A percentile compares a stretch with the other conserved stretches of the same genome.
Conservation (phyloP, 2,888 invertebrate species). For the Orthosia incerta region DNA sequence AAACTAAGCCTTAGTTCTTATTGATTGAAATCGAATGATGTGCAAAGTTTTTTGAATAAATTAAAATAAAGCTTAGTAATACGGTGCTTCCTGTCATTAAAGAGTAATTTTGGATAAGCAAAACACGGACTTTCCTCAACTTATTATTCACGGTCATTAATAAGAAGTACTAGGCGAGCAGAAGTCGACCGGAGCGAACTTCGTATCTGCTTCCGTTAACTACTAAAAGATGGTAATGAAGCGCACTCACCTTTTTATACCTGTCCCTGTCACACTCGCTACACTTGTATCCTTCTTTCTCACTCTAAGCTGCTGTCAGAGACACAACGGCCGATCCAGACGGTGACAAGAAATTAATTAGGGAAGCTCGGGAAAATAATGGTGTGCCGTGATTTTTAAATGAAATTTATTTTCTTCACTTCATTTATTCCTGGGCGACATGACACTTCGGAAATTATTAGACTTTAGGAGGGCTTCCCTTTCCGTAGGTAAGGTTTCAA, state of each 20-base stretch:
- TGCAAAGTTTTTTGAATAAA: neutral
- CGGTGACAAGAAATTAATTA: conserved; percentile 91
- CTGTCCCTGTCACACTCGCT: conserved; percentile 71
- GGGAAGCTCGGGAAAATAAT: conserved; percentile 89
- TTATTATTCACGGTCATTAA: conserved; percentile 83
- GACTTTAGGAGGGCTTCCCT: conserved; percentile 82
- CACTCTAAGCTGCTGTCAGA: conserved; percentile 83
- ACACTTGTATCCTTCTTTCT: conserved; percentile 65
- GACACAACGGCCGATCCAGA: conserved; percentile 87
- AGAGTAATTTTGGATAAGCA: conserved; percentile 60
- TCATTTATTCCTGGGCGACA: conserved; percentile 89
- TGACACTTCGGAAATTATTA: conserved; percentile 90
- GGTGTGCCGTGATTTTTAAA: conserved; percentile 90
- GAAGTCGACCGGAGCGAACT: conserved; percentile 84
- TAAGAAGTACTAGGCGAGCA: conserved; percentile 84
- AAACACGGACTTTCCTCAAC: conserved; percentile 69
- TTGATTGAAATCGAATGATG: neutral
- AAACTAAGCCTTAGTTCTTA: neutral
- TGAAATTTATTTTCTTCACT: conserved; percentile 90
- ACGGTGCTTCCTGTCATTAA: conserved; percentile 24
- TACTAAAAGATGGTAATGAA: conserved; percentile 90
- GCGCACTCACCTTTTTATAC: conserved; percentile 83
- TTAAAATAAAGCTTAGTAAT: neutral
- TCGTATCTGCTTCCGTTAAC: conserved; percentile 87
- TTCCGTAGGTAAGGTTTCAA: conserved; percentile 80